phyloP scores from a whole-genome alignment of 2,888 invertebrate species.

The Bombylius discolor region DNA sequence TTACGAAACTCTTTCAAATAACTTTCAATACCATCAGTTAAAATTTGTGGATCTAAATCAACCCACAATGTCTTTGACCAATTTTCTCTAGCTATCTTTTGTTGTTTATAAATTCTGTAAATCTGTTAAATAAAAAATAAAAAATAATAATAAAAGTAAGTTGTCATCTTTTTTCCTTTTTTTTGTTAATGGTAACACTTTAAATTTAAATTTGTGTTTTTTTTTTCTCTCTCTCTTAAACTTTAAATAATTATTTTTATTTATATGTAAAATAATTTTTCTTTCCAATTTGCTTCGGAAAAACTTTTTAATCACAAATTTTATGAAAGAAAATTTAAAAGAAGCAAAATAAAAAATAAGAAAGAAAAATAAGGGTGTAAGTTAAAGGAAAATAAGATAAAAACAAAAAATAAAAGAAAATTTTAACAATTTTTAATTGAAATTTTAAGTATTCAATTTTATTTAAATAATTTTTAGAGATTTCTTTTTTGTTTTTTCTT shows the following conservation, averaged over 20 bases:
- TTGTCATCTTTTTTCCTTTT: no score
- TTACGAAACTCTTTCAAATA: conserved; percentile 68
- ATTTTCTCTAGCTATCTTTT: conserved; percentile 59
- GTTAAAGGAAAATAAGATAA: background rate
- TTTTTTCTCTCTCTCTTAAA: no score
- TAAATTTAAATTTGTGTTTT: no score
- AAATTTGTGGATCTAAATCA: conserved; percentile 68
- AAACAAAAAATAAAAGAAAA: background rate
- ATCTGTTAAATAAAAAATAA: conserved; percentile 30
- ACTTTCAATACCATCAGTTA: conserved; percentile 76
- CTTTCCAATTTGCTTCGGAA: no score
- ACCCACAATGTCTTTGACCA: conserved; percentile 85
- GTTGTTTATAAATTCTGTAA: conserved; percentile 65
- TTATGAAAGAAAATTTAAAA: no score
- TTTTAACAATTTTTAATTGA: background rate
- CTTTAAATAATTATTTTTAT: no score
- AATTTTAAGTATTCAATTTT: background rate
- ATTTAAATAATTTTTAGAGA: background rate
- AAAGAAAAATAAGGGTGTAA: background rate
- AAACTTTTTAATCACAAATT: no score
- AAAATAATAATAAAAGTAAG: background rate
- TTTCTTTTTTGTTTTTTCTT: no score
- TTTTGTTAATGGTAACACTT: no score
- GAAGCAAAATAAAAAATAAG: no score
- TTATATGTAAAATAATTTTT: no score